A percentile compares a stretch with the other conserved stretches of the same genome.
phyloP scores from a whole-genome alignment of 2,888 invertebrate genomes.

The Epinotia nisella region DNA sequence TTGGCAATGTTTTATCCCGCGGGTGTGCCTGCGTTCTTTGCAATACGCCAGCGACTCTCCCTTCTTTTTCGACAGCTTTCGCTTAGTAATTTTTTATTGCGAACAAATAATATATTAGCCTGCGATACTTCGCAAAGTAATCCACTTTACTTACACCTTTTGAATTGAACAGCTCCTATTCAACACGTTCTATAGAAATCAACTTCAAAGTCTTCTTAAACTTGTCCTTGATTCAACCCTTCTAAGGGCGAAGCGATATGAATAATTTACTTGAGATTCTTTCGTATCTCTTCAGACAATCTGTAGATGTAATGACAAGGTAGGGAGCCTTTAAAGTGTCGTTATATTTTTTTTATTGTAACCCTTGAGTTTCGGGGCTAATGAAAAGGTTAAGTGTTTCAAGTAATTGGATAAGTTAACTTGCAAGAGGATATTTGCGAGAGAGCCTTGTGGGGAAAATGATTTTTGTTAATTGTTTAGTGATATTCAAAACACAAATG shows the following conservation, averaged over 20 bases:
- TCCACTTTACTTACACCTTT: conserved; percentile 13
- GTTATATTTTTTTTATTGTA: conserved; percentile 1
- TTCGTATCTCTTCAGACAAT: conserved; percentile 22
- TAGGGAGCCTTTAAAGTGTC: conserved; percentile 1
- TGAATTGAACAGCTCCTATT: conserved; percentile 10
- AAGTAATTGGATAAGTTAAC: conserved; percentile 3
- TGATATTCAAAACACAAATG: no score
- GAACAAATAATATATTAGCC: no score
- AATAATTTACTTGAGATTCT: conserved; percentile 6
- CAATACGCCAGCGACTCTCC: no score
- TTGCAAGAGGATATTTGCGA: neutral
- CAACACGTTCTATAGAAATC: conserved; percentile 5
- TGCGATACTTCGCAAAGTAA: conserved; percentile 9
- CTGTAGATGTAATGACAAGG: conserved; percentile 13
- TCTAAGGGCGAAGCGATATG: neutral
- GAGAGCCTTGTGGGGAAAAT: no score
- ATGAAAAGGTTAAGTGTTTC: neutral
- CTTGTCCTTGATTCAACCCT: conserved; percentile 5
- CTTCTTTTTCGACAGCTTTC: no score
- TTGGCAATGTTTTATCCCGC: no score
- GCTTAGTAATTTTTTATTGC: no score
- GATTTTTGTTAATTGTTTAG: no score
- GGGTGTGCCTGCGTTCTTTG: no score
- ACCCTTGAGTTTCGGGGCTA: neutral
- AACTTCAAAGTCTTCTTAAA: conserved; percentile 15